Base-by-base conservation (phyloP, 1,140 invertebrate species). In the Lamellibrachia luymesi region DNA sequence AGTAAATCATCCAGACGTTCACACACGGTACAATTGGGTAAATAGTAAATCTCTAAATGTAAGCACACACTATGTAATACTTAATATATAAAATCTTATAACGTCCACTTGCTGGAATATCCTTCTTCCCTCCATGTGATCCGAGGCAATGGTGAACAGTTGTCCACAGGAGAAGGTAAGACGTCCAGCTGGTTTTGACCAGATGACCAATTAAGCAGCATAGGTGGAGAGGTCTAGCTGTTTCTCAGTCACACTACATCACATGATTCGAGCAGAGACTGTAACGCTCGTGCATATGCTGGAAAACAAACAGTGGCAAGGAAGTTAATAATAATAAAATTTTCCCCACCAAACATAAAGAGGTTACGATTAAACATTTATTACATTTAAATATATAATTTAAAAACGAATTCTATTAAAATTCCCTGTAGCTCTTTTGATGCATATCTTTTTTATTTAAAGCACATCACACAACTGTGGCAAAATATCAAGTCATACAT, bases 251-350 rank as follows among this genome's bases (percentile, higher is more conserved):
- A 91, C 27, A 51, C 91, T 6, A 95, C 93, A 51, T 95, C 95
- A 94, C 94, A 94, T 5, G 95, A 95, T 90, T 94, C 93, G 56
- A 96, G 93, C 38, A 95, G 92, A 49, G 95, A 95, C 94, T 96
- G 95, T 10, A 96, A 93, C 17, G 95, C 95, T 93, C 94, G 94
- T 22, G 95, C 95, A 94, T 95, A 96, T 38, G 94, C 95, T 96
- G 94, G 56, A 95, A 95, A 92, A 90, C 89, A 90, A 93, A 91
- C 94, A 4, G 93, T 49, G 64, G 51, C 25, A 51, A 22, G n/a
- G 51, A 49, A 90, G 6, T 91, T 27, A 38, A 52, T 51, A 38
- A 52, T 51, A 8, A 93, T n/a, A 80, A 50, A 49, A 92, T 38
- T 56, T 22, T 92, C 64, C 25, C 8, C 64, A 80, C 64, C 6